Evolutionary conservation across 2,797 vertebrate genomes (phyloP), one percentile per base, ranked within the genome.

Genomic region (Huso huso): DNA sequence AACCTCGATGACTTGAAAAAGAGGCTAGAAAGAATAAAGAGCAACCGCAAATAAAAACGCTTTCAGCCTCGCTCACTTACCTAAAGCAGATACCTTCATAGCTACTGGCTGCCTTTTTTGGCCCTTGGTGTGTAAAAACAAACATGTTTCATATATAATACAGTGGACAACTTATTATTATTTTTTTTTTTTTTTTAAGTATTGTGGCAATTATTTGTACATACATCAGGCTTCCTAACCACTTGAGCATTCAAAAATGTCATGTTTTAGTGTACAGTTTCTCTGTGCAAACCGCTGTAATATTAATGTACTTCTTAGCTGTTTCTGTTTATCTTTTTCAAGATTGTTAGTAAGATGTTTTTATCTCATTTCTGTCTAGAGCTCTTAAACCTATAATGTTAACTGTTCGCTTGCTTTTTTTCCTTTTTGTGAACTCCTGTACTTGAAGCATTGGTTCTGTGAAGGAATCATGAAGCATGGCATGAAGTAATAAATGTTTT

Each of bases 1-100:
- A 98, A 99, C 83, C 94, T 99, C 18, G 97, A 99, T 65, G 97
- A 99, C 91, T 93, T 99, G 87, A 98, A 97, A 92, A 99, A 99
- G 77, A 93, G 97, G 81, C 88, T 99, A 87, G 97, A 99, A 87
- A 90, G 93, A 86, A 99, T 99, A 84, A 99, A 99, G 89, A 97
- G 94, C 86, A 98, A 94, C 81, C 91, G 93, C 79, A 96, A 99
- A 82, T 99, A 88, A 82, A 78, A 66, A 13, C 37, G 4, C 3
- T 4, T 37, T 52, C 10, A 37, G 7, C 51, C 61, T 15, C 8
- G 74, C 48, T 83, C 84, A 83, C 83, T 81, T 37, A 37, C 37
- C 37, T 84, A 78, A 85, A 79, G 80, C 85, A 86, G 84, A 79
- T 81, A 70, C 77, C 86, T 82, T 84, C 82, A 68, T 82, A 79